These are phyloP conservation scores for Channallabes apus DNA, from an alignment of 2,797 vertebrate species.

Conservation along the genomic window DNA sequence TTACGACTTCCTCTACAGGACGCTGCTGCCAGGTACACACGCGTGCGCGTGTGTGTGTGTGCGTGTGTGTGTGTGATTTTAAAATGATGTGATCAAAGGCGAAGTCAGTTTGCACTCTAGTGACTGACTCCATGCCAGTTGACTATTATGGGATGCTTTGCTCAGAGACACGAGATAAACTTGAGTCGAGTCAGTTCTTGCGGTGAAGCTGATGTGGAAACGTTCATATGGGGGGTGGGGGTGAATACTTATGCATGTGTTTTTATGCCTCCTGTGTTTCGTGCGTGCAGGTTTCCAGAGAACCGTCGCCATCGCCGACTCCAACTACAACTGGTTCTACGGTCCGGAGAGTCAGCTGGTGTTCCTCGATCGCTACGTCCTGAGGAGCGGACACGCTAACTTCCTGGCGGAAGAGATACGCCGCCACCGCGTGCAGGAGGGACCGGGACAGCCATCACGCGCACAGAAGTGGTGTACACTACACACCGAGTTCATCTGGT, in stretches of 20 bases:
- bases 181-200: too few species aligned
- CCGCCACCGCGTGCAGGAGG: slow-evolving; percentile 85
- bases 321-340: slow-evolving; percentile 99
- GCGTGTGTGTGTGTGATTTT: neutral
- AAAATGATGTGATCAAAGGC: too few species aligned
- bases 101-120: too few species aligned
- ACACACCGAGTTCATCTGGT: slow-evolving; percentile 99
- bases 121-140: too few species aligned
- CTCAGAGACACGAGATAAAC: too few species aligned
- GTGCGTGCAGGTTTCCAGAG: slow-evolving; percentile 87
- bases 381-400: slow-evolving; percentile 97
- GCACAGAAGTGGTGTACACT: slow-evolving; percentile 97
- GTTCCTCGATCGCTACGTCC: slow-evolving; percentile 92
- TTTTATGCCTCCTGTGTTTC: neutral
- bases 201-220: neutral
- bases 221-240: neutral
- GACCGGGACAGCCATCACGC: slow-evolving; percentile 89
- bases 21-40: slow-evolving; percentile 85
- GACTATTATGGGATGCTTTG: too few species aligned
- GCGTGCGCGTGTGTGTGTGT: neutral
- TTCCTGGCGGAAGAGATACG: slow-evolving; percentile 93
- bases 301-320: slow-evolving; percentile 94
- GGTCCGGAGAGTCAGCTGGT: slow-evolving; percentile 97
- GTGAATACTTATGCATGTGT: neutral
- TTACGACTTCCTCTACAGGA: slow-evolving; percentile 95